Evolutionary conservation across 2,113 vertebrate genomes (phyloP).

Genomic region (Morone saxatilis): DNA sequence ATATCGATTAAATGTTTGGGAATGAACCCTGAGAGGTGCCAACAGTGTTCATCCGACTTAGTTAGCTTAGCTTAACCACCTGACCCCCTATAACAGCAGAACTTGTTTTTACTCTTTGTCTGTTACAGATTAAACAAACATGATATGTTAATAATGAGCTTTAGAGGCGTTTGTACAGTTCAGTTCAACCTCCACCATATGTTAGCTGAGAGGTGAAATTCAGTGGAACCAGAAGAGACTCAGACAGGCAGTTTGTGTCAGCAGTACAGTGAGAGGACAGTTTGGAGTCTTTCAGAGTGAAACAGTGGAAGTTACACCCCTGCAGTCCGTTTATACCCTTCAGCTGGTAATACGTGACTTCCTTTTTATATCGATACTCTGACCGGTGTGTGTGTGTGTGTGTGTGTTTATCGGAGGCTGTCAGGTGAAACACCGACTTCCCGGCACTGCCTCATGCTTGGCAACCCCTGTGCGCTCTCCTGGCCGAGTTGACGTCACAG

Average conservation of each 20-base stretch:
- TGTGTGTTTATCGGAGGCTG: neutral
- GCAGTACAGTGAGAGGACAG: too few species aligned
- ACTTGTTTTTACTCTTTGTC: neutral
- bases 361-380: neutral
- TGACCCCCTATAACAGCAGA: neutral
- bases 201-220: too few species aligned
- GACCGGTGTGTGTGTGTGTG: neutral
- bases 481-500: slow-evolving; percentile 76
- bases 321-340: too few species aligned
- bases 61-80: neutral
- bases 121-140: neutral
- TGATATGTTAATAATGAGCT: neutral
- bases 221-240: too few species aligned
- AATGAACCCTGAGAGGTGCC: too few species aligned
- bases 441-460: neutral
- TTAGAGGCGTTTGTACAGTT: neutral
- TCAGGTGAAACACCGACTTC: neutral
- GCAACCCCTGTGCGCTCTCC: neutral
- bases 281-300: neutral
- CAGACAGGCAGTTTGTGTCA: too few species aligned
- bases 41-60: neutral
- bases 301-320: neutral
- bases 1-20: too few species aligned
- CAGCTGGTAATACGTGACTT: neutral
- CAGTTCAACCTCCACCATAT: too few species aligned